Evolutionary conservation across 1,140 invertebrate genomes (phyloP).

Genomic region (Drosophila eugracilis): DNA sequence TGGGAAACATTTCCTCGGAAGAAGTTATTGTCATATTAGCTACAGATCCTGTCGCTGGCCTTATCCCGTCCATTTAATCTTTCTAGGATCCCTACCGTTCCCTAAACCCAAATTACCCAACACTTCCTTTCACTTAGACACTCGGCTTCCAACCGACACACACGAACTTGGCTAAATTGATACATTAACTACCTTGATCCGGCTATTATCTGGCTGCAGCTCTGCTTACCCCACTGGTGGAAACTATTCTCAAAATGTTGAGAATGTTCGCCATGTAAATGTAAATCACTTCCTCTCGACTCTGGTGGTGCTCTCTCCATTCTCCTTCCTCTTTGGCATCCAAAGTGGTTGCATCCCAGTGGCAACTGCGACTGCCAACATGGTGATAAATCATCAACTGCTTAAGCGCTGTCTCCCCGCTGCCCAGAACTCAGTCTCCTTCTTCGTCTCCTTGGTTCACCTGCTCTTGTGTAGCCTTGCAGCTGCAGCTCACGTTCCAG

Average conservation of each 20-base stretch:
- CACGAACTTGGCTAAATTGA: slow-evolving; percentile 61
- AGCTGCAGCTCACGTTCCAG: slow-evolving; percentile 62
- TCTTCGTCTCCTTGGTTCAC: slow-evolving; percentile 10
- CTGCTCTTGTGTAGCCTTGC: slow-evolving; percentile 21
- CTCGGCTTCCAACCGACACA: slow-evolving; percentile 21
- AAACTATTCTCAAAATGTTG: slow-evolving; percentile 79
- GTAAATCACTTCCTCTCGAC: slow-evolving; percentile 74
- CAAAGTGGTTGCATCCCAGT: slow-evolving; percentile 48
- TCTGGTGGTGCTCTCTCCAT: slow-evolving; percentile 15
- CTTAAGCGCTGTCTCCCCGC: slow-evolving; percentile 68
- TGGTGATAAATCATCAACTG: slow-evolving; percentile 79
- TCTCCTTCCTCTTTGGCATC: slow-evolving; percentile 34
- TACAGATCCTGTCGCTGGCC: slow-evolving; percentile 9
- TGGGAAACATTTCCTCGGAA: neutral
- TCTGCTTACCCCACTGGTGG: slow-evolving; percentile 8
- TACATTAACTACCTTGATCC: slow-evolving; percentile 81
- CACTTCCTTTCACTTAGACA: slow-evolving; percentile 60
- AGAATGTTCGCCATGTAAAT: slow-evolving; percentile 74
- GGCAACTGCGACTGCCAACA: slow-evolving; percentile 57
- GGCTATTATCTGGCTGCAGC: slow-evolving; percentile 62
- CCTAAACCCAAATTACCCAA: slow-evolving; percentile 46
- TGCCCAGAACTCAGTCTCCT: slow-evolving; percentile 20
- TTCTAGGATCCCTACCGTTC: slow-evolving; percentile 8
- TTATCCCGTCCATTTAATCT: slow-evolving; percentile 36
- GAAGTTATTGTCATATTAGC: slow-evolving; percentile 24